Percentiles rank a stretch among this genome's conserved stretches.
These are phyloP conservation scores for Acleris laterana DNA, from an alignment of 2,888 invertebrate genomes.

Conservation along the genomic window DNA sequence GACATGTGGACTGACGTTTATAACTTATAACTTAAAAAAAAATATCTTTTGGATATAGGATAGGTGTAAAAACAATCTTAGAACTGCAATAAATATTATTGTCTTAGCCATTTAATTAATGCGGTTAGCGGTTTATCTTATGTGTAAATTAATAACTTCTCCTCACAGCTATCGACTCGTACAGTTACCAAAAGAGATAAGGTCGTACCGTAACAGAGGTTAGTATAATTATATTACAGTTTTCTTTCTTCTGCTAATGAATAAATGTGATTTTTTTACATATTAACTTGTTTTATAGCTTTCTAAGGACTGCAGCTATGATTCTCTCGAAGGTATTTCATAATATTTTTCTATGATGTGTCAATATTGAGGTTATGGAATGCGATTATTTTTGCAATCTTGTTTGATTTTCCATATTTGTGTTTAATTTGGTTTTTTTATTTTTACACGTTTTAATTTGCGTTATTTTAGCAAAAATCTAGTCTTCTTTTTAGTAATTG, in stretches of 20 bases:
- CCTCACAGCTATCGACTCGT: no score
- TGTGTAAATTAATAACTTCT: no score
- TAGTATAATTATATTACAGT: background rate
- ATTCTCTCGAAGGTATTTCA: slow-evolving; percentile 61
- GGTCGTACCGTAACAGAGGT: background rate
- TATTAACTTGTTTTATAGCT: slow-evolving; percentile 56
- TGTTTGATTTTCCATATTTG: background rate
- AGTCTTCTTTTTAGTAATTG: no score
- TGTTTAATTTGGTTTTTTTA: background rate
- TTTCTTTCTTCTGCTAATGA: background rate
- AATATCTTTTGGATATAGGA: no score
- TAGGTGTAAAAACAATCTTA: no score
- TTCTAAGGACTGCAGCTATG: slow-evolving; percentile 69
- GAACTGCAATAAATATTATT: no score
- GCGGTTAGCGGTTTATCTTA: no score
- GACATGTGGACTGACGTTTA: no score
- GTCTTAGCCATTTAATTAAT: no score
- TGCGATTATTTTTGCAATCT: slow-evolving; percentile 16
- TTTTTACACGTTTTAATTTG: background rate
- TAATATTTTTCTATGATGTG: slow-evolving; percentile 47
- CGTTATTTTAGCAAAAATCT: no score
- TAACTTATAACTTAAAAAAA: no score
- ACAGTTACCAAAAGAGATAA: no score
- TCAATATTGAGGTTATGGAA: slow-evolving; percentile 59
- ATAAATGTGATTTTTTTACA: slow-evolving; percentile 26